Base-by-base conservation (phyloP, 2,113 vertebrate genomes). In the Psettodes erumei region DNA sequence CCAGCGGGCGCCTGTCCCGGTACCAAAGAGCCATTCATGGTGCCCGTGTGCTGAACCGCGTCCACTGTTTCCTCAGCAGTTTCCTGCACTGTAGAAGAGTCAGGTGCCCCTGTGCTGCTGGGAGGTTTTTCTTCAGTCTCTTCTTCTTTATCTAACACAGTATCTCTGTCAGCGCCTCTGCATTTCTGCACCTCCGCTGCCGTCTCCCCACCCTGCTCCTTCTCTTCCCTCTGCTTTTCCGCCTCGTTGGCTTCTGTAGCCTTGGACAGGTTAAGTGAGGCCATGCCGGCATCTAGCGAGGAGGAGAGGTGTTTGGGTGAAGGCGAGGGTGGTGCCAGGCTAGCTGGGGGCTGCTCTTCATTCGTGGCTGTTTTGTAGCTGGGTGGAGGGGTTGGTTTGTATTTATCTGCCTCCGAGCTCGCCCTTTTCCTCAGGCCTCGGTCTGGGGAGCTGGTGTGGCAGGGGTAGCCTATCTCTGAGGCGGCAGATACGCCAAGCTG, bases 391-490 rank as follows among this genome's bases (percentile, higher is more conserved):
- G 93, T 94, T 2, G 64, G 53, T 85, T 91, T 95, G 90, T 93
- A 91, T 66, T 95, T 95, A 70, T 97, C 96, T 0, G 93, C 95
- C 62, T 96, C 97, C 0, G 96, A 97, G 83, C 91, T 96, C 30
- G 95, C 94, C 61, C 95, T 93, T 89, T 96, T 97, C 48, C 96
- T 95, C 75, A 91, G 91, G 77, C 94, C 95, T 88, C 93, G 94
- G 73, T 96, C 96, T 0, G 97, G 96, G 55, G 96, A 97, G 70
- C 94, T 94, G 73, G 90, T 90, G 54, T 88, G 93, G 45, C 89
- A 58, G 1, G 95, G 93, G 71, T 90, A 94, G 51, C 91, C 91
- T 0, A 90, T 18, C 59, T 96, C 96, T 1, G 94, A 87, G 23
- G 92, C 87, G n/a, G 90, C 89, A 1, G 95, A 94, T 19, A 93